Base-by-base conservation (phyloP, 2,888 invertebrate genomes). In the Salticus scenicus region DNA sequence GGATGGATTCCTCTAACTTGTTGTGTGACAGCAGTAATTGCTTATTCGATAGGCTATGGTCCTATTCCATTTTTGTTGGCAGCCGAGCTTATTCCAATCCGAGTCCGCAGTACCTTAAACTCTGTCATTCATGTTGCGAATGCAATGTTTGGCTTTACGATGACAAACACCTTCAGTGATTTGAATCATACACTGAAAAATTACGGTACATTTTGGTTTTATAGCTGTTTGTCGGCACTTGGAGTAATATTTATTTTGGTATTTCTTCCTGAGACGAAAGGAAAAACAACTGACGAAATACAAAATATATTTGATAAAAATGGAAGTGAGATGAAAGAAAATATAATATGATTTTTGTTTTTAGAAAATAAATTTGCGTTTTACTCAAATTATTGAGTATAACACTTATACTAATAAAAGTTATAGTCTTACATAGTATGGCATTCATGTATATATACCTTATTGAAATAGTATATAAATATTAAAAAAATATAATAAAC, bases 211-310 rank as follows among this genome's bases (percentile, higher is more conserved):
- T 95, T 97, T 90, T 96, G 96, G 94, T 89, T 96, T 87, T 98
- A 97, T 90, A 94, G 95, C 17, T 90, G 92, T 10, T 93, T 96
- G 89, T 75, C 94, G 17, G 95, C 95, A 57, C 91, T 97, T 79
- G 91, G 95, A 88, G 98, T 97, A 91, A 95, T 96, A 10, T 94
- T 95, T 91, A 95, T 96, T 7, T 94, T 95, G 90, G 92, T 94
- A 89, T 95, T 93, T 90, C 96, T 98, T 72, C 98, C 98, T 20
- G 98, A 98, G 92, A 98, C 98, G 0, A 95, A 95, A 90, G 98
- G 98, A 28, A 95, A 95, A 91, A 96, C 95, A 89, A 93, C 98
- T 88, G 97, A 98, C 91, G 98, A 98, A 89, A 98, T 98, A 90
- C 14, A 17, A 17, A 7, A 47, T 2, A 17, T 47, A 10, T 47